These are phyloP conservation scores for Euthynnus affinis DNA, from an alignment of 2,797 vertebrate genomes.

Conservation along the genomic window DNA sequence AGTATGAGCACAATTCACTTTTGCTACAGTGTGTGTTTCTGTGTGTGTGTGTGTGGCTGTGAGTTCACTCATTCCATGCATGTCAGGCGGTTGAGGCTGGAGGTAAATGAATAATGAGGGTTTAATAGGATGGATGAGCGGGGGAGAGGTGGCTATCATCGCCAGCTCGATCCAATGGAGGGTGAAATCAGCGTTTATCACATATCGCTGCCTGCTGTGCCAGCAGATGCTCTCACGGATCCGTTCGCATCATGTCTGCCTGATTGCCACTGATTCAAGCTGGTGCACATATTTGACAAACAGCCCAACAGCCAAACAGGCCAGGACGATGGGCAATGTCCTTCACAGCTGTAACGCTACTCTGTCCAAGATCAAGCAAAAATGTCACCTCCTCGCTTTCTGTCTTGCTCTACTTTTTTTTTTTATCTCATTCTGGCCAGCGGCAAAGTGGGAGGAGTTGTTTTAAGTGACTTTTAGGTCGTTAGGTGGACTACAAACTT, in stretches of 20 bases:
- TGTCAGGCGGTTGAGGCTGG: slow-evolving; percentile 66
- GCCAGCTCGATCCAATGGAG: slow-evolving; percentile 75
- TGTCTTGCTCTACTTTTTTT: slow-evolving; percentile 10
- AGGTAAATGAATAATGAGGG: slow-evolving; percentile 82
- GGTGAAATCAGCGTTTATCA: slow-evolving; percentile 83
- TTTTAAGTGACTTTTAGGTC: not conserved
- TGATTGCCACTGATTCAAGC: slow-evolving; percentile 73
- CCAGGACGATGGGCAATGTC: slow-evolving; percentile 45
- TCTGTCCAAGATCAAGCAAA: slow-evolving; percentile 28
- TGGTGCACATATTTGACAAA: slow-evolving; percentile 73
- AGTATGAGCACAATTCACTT: slow-evolving; percentile 47
- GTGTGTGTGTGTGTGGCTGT: slow-evolving; percentile 12
- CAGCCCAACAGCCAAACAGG: slow-evolving; percentile 62
- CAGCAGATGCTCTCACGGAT: slow-evolving; percentile 75
- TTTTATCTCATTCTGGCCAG: not conserved
- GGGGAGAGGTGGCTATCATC: slow-evolving; percentile 71
- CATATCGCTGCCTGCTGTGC: slow-evolving; percentile 72
- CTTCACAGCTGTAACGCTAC: slow-evolving; percentile 64
- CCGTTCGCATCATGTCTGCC: slow-evolving; percentile 66
- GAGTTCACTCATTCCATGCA: slow-evolving; percentile 54
- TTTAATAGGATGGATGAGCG: slow-evolving; percentile 79
- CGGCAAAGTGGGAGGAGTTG: not conserved
- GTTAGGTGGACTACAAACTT: not conserved
- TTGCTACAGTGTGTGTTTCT: slow-evolving; percentile 23
- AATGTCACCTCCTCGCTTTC: slow-evolving; percentile 17